Evolutionary conservation across 2,797 vertebrate genomes (phyloP).

Genomic region (Coluber constrictor): DNA sequence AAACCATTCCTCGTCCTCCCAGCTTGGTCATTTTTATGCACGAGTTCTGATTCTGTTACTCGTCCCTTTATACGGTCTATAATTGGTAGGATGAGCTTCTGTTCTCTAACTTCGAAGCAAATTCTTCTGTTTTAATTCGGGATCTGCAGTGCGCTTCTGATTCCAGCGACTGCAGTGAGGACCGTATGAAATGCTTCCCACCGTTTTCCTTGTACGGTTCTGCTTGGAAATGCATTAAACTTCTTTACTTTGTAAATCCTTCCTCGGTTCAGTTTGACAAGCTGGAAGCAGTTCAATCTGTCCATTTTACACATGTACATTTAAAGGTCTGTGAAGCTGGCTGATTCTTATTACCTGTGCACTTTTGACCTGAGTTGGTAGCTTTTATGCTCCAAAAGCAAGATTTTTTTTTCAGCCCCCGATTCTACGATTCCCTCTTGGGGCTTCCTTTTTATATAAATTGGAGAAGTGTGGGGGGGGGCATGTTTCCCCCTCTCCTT

Average conservation of each 20-base stretch:
- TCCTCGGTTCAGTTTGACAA: slow-evolving; percentile 16
- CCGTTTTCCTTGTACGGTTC: background rate
- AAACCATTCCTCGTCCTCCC: background rate
- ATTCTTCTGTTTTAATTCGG: background rate
- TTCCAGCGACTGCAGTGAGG: background rate
- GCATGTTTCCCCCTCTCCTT: slow-evolving; percentile 46
- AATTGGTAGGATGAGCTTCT: background rate
- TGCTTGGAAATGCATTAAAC: slow-evolving; percentile 19
- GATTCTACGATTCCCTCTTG: slow-evolving; percentile 47
- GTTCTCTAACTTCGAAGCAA: background rate
- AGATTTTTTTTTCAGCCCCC: slow-evolving; percentile 46
- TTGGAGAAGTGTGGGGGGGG: slow-evolving; percentile 45
- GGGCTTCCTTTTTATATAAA: slow-evolving; percentile 36
- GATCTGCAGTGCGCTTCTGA: background rate
- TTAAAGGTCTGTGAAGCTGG: background rate
- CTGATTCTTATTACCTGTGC: slow-evolving; percentile 49
- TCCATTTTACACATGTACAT: slow-evolving; percentile 36
- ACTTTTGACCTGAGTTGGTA: slow-evolving; percentile 57
- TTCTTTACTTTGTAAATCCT: slow-evolving; percentile 19
- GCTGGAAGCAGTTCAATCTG: slow-evolving; percentile 32
- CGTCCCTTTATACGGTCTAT: background rate
- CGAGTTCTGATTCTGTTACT: too few relatives aligned
- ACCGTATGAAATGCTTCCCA: background rate
- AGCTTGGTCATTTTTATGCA: background rate
- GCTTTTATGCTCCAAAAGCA: slow-evolving; percentile 31